Evolutionary conservation across 1,140 invertebrate genomes (phyloP), one percentile per base, ranked within the genome.

Genomic region (Chymomyza costata): DNA sequence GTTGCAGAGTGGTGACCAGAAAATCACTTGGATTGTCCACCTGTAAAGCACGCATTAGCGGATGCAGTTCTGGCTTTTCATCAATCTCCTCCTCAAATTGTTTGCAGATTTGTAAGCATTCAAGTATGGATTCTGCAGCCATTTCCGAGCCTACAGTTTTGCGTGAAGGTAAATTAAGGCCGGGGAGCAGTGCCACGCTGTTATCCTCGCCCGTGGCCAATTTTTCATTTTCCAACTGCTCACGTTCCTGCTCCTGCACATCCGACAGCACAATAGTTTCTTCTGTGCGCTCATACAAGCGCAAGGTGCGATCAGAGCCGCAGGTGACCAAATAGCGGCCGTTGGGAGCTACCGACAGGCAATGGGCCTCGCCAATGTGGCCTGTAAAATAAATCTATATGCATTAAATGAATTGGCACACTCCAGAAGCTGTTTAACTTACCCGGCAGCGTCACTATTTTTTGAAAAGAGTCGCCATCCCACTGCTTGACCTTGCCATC

Each of bases 401-500:
- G 21, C 21, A 25, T 5, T 5, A 25, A 25, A 3, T 5, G 8
- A 25, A 8, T 25, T 25, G 8, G 8, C 8, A 25, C 3, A 25
- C 3, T 25, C 8, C 8, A 5, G 21, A 8, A 25, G 3, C 21
- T 25, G 8, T 25, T 5, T 5, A 25, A 25, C 21, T 44, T 8
- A 47, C 93, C 93, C 88, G 94, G 89, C n/a, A 99, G 86, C 0
- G 95, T 97, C 6, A 93, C 87, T 47, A 98, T 96, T 86, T 95
- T 94, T 67, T 96, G 90, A 84, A 95, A 99, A 41, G 89, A 94
- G 84, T 99, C 97, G 0, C 91, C 96, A 88, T 99, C 97, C 97
- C 98, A 99, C 86, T 99, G 92, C 86, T 98, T 98, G 0, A 99
- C 87, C 82, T 92, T 93, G 1, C 95, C 95, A 87, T 99, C 97